A percentile compares a stretch with the other conserved stretches of the same genome.
Evolutionary conservation across 2,888 invertebrate genomes (phyloP).

Genomic region (Notocelia uddmanniana): DNA sequence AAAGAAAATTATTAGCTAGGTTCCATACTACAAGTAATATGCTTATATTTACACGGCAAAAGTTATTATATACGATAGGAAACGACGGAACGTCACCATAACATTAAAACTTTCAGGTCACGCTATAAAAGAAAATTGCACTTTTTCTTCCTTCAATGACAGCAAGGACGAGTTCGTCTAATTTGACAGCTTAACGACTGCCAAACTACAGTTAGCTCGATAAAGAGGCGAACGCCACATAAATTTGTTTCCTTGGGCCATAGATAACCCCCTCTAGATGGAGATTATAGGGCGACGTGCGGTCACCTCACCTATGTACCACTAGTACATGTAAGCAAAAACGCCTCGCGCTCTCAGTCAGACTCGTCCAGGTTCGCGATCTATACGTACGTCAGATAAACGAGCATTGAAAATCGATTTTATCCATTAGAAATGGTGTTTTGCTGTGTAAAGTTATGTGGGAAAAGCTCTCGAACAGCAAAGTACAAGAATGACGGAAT

Average conservation of each 20-base stretch:
- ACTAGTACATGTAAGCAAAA: too few relatives aligned
- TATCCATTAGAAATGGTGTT: too few relatives aligned
- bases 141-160: conserved; percentile 71
- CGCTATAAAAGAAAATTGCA: conserved; percentile 74
- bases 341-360: too few relatives aligned
- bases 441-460: too few relatives aligned
- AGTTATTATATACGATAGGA: conserved; percentile 12
- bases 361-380: too few relatives aligned
- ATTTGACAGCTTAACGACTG: conserved; percentile 74
- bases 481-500: too few relatives aligned
- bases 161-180: conserved; percentile 67
- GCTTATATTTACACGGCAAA: neutral
- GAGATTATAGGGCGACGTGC: too few relatives aligned
- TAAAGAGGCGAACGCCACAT: conserved; percentile 56
- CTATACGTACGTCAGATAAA: too few relatives aligned
- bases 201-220: conserved; percentile 61
- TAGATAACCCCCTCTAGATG: too few relatives aligned
- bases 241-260: conserved; percentile 56
- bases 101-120: conserved; percentile 71
- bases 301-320: too few relatives aligned
- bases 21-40: conserved; percentile 1
- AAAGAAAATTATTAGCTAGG: conserved; percentile 21
- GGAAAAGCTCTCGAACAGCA: too few relatives aligned
- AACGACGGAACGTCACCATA: conserved; percentile 55
- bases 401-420: too few relatives aligned